These are phyloP conservation scores for Syngnathus rostellatus DNA, from an alignment of 2,797 vertebrate species.

Conservation along the genomic window DNA sequence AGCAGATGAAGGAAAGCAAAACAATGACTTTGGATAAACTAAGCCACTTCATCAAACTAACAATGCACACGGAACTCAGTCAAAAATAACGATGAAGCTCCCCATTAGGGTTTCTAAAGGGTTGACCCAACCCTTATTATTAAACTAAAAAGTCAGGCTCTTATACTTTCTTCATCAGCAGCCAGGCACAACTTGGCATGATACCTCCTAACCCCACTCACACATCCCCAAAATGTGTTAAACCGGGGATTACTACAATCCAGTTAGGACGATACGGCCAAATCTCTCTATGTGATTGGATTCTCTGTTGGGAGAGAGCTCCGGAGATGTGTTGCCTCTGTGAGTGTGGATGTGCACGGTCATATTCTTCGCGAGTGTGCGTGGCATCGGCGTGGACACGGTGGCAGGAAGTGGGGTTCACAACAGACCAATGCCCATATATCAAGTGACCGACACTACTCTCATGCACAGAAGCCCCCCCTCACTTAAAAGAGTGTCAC, in stretches of 20 bases:
- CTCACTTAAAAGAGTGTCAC: conserved; percentile 57
- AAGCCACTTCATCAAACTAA: not conserved
- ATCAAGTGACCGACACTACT: conserved; percentile 46
- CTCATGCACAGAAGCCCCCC: conserved; percentile 19
- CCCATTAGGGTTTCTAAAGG: not conserved
- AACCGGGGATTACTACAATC: conserved; percentile 69
- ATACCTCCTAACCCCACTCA: conserved; percentile 59
- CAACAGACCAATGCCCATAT: conserved; percentile 37
- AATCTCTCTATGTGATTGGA: conserved; percentile 67
- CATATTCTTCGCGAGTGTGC: conserved; percentile 6
- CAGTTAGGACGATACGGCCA: conserved; percentile 65
- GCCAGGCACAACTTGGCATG: conserved; percentile 53
- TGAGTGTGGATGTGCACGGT: conserved; percentile 19
- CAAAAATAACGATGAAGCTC: conserved; percentile 13
- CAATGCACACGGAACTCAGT: not conserved
- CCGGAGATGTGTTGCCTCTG: conserved; percentile 9
- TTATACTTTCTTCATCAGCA: conserved; percentile 55
- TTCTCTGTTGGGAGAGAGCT: conserved; percentile 49
- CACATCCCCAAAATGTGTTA: conserved; percentile 65
- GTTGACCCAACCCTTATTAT: conserved; percentile 36
- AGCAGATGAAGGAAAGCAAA: conserved; percentile 18
- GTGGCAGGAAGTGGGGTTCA: conserved; percentile 32
- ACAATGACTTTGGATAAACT: conserved; percentile 18
- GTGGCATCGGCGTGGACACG: conserved; percentile 15
- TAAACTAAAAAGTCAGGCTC: conserved; percentile 46